phyloP scores from a whole-genome alignment of 2,797 vertebrate genomes.

The Macrochelys suwanniensis region DNA sequence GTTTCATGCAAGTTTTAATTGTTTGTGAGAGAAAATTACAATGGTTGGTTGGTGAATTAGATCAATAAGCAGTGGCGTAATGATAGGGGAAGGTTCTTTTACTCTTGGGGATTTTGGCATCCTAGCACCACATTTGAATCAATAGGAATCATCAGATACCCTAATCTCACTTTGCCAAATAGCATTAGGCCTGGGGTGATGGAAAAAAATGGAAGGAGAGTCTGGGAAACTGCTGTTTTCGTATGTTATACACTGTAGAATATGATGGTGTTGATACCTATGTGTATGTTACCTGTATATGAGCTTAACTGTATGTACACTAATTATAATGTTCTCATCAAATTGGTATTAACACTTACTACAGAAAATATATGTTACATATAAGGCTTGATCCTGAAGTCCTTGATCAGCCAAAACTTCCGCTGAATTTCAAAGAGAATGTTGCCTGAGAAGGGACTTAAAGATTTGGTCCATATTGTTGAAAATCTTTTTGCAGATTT shows the following conservation, averaged over 20 bases:
- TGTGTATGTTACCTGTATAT: not conserved
- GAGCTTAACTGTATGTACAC: not conserved
- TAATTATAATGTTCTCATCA: not conserved
- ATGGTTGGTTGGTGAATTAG: constrained; percentile 74
- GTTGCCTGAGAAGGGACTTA: not conserved
- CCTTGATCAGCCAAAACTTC: not conserved
- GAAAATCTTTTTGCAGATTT: constrained; percentile 4
- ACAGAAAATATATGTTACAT: not conserved
- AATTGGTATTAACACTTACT: not conserved
- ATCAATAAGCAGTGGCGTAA: constrained; percentile 73
- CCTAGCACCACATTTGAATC: constrained; percentile 71
- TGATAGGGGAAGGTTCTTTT: constrained; percentile 70
- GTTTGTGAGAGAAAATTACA: constrained; percentile 68
- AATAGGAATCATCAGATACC: constrained; percentile 68
- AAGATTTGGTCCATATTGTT: not conserved
- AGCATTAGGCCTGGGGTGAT: constrained; percentile 45
- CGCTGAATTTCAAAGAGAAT: not conserved
- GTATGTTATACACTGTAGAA: not conserved
- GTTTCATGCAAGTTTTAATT: constrained; percentile 76
- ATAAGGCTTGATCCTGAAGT: not conserved
- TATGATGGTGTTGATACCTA: not conserved
- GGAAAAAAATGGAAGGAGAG: constrained; percentile 38
- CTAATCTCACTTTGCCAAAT: constrained; percentile 52
- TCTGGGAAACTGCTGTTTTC: constrained; percentile 7
- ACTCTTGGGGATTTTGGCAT: constrained; percentile 71